Conservation (phyloP, 2,797 vertebrate genomes). For the Rachycentron canadum region DNA sequence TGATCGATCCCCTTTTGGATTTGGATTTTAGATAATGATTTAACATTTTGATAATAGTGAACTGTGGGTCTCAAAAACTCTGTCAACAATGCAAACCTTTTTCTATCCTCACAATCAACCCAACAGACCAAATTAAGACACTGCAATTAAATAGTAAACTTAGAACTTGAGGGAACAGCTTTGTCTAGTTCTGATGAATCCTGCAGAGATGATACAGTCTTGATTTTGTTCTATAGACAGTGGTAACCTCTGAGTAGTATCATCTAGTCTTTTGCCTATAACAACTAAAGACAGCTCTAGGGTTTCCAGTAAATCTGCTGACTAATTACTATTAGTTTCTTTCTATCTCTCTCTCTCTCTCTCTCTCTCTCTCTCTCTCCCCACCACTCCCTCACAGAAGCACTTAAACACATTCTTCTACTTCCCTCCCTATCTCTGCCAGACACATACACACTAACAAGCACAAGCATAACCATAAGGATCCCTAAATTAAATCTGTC, state of each 20-base stretch:
- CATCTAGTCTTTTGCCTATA: not conserved
- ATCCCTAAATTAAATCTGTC: not conserved
- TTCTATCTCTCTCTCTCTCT: not conserved
- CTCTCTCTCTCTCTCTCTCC: not conserved
- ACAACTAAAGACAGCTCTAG: not conserved
- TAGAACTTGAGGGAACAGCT: not conserved
- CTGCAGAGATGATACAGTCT: not conserved
- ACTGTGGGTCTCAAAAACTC: too few species aligned
- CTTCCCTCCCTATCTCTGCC: not conserved
- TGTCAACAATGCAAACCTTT: too few species aligned
- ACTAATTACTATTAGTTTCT: not conserved
- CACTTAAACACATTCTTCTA: not conserved
- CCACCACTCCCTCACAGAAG: not conserved
- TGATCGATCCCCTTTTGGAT: not conserved
- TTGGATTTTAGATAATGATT: too few species aligned
- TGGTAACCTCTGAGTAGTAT: not conserved
- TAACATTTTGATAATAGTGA: too few species aligned
- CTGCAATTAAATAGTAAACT: not conserved
- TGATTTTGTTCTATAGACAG: not conserved
- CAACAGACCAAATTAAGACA: not conserved
- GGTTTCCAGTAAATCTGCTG: conserved; percentile 47
- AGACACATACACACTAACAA: not conserved
- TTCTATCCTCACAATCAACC: not conserved
- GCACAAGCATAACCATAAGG: not conserved
- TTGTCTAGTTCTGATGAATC: not conserved